phyloP scores from a whole-genome alignment of 1,140 invertebrate genomes.

The Ctenoplectra terminalis region DNA sequence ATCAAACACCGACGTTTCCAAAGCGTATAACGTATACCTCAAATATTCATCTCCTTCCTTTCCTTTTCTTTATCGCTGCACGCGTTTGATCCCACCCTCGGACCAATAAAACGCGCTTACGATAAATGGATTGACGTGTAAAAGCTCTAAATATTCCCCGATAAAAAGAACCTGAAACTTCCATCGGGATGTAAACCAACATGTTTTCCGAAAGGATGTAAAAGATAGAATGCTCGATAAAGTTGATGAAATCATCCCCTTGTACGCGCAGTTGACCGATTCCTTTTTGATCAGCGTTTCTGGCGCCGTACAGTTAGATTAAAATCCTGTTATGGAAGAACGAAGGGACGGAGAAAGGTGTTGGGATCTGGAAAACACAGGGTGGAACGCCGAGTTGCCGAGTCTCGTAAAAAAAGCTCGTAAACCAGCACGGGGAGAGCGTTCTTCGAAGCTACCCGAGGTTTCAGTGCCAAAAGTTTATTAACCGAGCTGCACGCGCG shows the following conservation, averaged over 20 bases:
- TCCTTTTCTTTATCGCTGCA: not conserved
- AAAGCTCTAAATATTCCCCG: not conserved
- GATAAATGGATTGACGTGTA: slow-evolving; percentile 22
- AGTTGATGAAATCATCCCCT: slow-evolving; percentile 28
- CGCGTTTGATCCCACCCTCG: not conserved
- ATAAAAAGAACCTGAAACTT: not conserved
- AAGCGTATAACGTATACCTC: not conserved
- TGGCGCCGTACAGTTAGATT: slow-evolving; percentile 63
- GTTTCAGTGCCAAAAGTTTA: slow-evolving; percentile 50
- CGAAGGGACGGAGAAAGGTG: not conserved
- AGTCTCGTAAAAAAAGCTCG: slow-evolving; percentile 61
- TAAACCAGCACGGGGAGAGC: slow-evolving; percentile 33
- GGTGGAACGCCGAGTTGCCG: slow-evolving; percentile 45
- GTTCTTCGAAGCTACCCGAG: slow-evolving; percentile 10
- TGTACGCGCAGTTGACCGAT: slow-evolving; percentile 30
- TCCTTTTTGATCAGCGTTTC: slow-evolving; percentile 61
- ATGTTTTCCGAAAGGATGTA: not conserved
- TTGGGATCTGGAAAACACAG: not conserved
- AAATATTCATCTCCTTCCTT: not conserved
- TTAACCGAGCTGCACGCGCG: slow-evolving; percentile 45
- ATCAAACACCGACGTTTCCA: not conserved
- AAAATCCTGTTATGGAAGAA: slow-evolving; percentile 46
- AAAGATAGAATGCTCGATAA: not conserved
- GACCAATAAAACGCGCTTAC: not conserved
- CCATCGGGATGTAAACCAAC: slow-evolving; percentile 1